Conservation (phyloP, 2,888 invertebrate species). For the Drosophila mayaguana region DNA sequence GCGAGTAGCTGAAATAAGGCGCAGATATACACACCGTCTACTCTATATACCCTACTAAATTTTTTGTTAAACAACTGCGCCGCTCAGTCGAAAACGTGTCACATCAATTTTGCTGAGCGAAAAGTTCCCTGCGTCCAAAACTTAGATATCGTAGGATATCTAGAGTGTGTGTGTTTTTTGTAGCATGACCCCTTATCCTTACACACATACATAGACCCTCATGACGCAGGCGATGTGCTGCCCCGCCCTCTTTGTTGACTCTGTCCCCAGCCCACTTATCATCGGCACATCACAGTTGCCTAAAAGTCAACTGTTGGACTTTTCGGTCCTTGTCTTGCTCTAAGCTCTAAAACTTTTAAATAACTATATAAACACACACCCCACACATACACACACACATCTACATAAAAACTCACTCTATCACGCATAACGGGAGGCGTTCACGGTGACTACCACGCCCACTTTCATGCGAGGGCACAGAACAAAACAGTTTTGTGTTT, state of each 20-base stretch:
- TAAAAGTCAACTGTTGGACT: slow-evolving; percentile 83
- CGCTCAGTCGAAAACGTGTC: slow-evolving; percentile 84
- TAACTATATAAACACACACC: slow-evolving; percentile 29
- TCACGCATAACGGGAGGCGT: slow-evolving; percentile 27
- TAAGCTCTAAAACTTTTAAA: slow-evolving; percentile 30
- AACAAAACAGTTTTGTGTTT: slow-evolving; percentile 28
- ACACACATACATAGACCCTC: neutral
- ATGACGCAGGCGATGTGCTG: slow-evolving; percentile 82
- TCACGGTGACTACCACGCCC: slow-evolving; percentile 40
- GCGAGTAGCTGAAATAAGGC: slow-evolving; percentile 82
- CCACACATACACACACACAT: slow-evolving; percentile 6
- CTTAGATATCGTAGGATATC: slow-evolving; percentile 14
- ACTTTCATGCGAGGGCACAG: slow-evolving; percentile 32
- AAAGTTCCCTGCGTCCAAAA: slow-evolving; percentile 84
- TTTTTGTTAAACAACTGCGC: slow-evolving; percentile 38
- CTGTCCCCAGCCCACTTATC: neutral
- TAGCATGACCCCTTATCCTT: slow-evolving; percentile 49
- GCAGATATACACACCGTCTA: slow-evolving; percentile 35
- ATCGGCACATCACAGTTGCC: slow-evolving; percentile 79
- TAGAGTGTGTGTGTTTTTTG: slow-evolving; percentile 24
- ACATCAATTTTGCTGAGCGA: slow-evolving; percentile 86
- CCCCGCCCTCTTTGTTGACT: slow-evolving; percentile 8
- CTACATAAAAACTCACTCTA: slow-evolving; percentile 3
- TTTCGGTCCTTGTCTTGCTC: slow-evolving; percentile 85
- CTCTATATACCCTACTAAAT: slow-evolving; percentile 26